Base-by-base conservation (phyloP, 2,113 vertebrate species). In the Agelaius tricolor region DNA sequence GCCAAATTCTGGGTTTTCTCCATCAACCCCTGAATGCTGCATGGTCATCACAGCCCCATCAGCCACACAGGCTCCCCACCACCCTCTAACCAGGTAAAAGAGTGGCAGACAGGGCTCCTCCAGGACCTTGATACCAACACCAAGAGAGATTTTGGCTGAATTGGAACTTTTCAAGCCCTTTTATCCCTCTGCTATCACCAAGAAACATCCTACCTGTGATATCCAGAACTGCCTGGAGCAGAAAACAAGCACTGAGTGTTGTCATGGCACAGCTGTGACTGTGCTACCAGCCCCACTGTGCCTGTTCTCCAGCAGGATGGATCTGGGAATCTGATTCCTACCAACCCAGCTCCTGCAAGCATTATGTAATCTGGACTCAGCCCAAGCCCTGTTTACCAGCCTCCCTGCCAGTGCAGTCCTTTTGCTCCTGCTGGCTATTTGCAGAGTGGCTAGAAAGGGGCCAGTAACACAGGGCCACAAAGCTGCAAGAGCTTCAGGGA, bases 301-400 rank as follows among this genome's bases (percentile, higher is more conserved):
- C 35, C 72, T 31, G 59, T 0, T 65, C 47, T 10, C 52, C 90
- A 74, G 4, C 8, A 41, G 16, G n/a, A 72, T 68, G 79, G 76
- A 22, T 37, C 66, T 11, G 17, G 17, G 79, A 81, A 87, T 72
- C 59, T 41, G 13, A 54, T 72, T 86, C 67, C 88, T 55, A 24
- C 72, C 31, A 77, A 77, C 47, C 41, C 75, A 55, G 79, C 61
- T 91, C 93, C 41, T 78, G 68, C 61, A 92, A 81, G 65, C 73
- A 93, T 94, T 80, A 90, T 68, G 76, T 88, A 96, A 95, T 78
- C 90, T 92, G 93, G 92, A 93, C 80, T 66, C 15, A 86, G 49
- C 78, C 86, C 90, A 91, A 96, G 68, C 63, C 85, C 90, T 91
- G 74, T 88, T 76, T 88, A 84, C 71, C 90, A 91, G 74, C 63